Evolutionary conservation across 2,888 invertebrate species (phyloP), one percentile per base, ranked within the genome.

Genomic region (Ypsolopha sequella): DNA sequence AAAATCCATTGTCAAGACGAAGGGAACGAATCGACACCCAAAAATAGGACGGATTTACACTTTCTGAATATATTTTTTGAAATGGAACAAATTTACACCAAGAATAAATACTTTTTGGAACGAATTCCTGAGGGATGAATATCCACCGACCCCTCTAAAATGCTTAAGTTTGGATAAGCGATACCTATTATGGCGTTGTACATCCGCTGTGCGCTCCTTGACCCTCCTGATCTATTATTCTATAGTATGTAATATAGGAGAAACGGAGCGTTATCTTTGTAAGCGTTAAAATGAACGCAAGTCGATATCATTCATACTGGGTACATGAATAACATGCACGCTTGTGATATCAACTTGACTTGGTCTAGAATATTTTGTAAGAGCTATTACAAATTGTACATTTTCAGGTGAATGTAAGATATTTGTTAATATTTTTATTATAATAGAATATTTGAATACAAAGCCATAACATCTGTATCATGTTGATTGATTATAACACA

Each of bases 361-460:
- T 63, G 67, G 65, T 73, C 66, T 77, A 73, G 68, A 63, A 70
- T 84, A 80, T 79, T 79, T 78, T 80, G 69, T 84, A 84, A 82
- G 81, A 70, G 75, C 72, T 80, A 84, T 79, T 73, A 77, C 74
- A 76, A 78, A 81, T 73, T 79, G 85, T 85, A 85, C 80, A 85
- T 84, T 86, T 81, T 84, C 79, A 80, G 80, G 78, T 81, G 82
- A 70, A 79, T 85, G 82, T 86, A 85, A 85, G 80, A 85, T 86
- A 84, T 81, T 84, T 84, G 85, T 86, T 85, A 82, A 85, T 84
- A 85, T 82, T 85, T 84, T 85, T 84, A 85, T 80, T 81, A 80
- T 78, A 74, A 79, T 80, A 82, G 75, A 80, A 76, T 75, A 80
- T 84, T 84, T 84, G 76, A 81, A 81, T 81, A 81, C 76, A 79